phyloP scores from a whole-genome alignment of 2,113 vertebrate species.

The Xenopus borealis region DNA sequence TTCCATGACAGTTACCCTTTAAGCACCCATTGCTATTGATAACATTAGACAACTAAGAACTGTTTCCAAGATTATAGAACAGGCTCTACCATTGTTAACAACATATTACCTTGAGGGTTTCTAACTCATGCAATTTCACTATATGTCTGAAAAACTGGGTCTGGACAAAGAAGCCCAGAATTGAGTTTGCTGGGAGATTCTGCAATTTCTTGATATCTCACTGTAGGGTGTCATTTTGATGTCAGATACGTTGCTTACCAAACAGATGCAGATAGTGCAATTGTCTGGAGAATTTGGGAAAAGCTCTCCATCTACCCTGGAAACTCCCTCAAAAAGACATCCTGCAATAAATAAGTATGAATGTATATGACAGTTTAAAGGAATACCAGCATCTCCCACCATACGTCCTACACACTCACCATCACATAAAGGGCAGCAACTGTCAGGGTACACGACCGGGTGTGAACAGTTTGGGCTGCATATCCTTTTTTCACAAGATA shows the following conservation, averaged over 20 bases:
- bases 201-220: no score
- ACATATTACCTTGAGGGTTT: no score
- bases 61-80: no score
- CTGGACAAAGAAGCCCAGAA: no score
- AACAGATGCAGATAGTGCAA: conserved; percentile 69
- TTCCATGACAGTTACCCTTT: no score
- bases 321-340: conserved; percentile 62
- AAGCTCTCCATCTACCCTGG: conserved; percentile 63
- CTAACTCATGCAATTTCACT: no score
- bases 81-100: no score
- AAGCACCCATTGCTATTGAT: no score
- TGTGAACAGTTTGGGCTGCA: conserved; percentile 66
- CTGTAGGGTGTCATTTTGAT: no score
- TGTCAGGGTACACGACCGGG: conserved; percentile 50
- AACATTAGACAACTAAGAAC: no score
- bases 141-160: no score
- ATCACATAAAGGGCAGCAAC: conserved; percentile 66
- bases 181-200: no score
- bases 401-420: conserved; percentile 50
- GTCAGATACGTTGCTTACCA: conserved; percentile 58
- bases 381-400: not conserved
- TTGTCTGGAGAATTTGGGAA: conserved; percentile 63
- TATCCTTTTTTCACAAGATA: conserved; percentile 54
- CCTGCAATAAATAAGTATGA: conserved; percentile 53
- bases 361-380: not conserved